Evolutionary conservation across 2,797 vertebrate genomes (phyloP), one percentile per base, ranked within the genome.

Genomic region (Catharus ustulatus): DNA sequence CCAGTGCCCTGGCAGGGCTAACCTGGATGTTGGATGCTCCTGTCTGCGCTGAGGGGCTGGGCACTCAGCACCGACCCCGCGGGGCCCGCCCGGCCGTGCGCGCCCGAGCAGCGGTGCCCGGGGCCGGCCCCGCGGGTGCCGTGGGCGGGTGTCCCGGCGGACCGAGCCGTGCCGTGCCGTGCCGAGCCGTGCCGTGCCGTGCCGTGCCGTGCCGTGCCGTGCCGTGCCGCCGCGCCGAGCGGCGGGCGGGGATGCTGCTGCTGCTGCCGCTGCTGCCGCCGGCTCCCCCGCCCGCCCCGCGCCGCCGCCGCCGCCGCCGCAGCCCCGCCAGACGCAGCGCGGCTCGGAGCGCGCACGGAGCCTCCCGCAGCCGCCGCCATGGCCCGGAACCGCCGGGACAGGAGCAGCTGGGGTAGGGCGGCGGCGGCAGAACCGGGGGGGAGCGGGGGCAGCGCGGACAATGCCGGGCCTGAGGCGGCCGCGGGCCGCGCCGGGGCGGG

Each of bases 371-470:
- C 79, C 68, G 51, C 74, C n/a, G 87, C 85, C 94, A 98, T 98
- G 97, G 97, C 97, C 86, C 95, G 97, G 95, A 95, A 21, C 92
- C 97, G 97, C 92, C 96, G 58, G 94, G 97, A 97, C 86, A 80
- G 97, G 64, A 97, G 96, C 94, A 97, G 97, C n/a, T 97, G 97
- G 97, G 97, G 97, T 97, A 95, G 62, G 75, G 61, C n/a, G 38
- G 59, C 23, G 54, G 24, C 11, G 51, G 46, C 22, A 24, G 73
- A 66, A 36, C 59, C 66, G 80, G 80, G 67, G 66, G 34, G 67
- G 73, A 68, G 66, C 46, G 38, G 45, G 49, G 34, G 30, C 9
- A 54, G 29, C 49, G 48, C 32, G 62, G 87, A 92, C 90, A 92
- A 92, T 84, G 67, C 84, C 43, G 84, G 89, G 89, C 89, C 82